Conservation (phyloP, 2,797 vertebrate genomes). For the Typhlichthys eigenmanni region DNA sequence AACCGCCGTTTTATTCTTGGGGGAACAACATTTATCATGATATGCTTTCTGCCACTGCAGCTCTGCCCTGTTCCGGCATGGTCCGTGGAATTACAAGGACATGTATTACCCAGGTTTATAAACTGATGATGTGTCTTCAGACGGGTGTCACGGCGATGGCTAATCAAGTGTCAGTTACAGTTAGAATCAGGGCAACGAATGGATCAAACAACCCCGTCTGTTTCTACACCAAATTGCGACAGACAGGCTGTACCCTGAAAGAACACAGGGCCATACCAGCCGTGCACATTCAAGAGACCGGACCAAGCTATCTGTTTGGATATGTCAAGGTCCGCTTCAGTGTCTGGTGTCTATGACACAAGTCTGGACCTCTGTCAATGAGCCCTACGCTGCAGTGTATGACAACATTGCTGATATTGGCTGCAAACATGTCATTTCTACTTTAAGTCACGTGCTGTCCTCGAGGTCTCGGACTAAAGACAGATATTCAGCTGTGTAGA, state of each 20-base stretch:
- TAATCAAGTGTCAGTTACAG: constrained; percentile 25
- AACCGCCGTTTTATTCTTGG: constrained; percentile 48
- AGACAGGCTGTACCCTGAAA: constrained; percentile 32
- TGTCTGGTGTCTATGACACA: constrained; percentile 23
- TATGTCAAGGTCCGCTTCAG: constrained; percentile 37
- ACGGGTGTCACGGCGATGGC: constrained; percentile 22
- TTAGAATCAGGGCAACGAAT: constrained; percentile 16
- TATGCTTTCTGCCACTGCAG: constrained; percentile 39
- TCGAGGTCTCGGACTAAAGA: constrained; percentile 33
- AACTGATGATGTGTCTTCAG: constrained; percentile 28
- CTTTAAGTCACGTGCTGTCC: constrained; percentile 37
- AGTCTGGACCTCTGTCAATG: constrained; percentile 37
- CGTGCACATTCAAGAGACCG: constrained; percentile 27
- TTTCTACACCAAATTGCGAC: constrained; percentile 24
- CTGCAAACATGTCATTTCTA: constrained; percentile 35
- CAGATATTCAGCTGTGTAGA: constrained; percentile 47
- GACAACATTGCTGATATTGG: constrained; percentile 36
- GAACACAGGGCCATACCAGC: constrained; percentile 30
- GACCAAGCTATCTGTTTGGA: constrained; percentile 30
- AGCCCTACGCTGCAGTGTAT: constrained; percentile 24
- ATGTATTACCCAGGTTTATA: constrained; percentile 35
- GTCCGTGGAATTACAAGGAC: constrained; percentile 22
- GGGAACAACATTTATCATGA: constrained; percentile 47
- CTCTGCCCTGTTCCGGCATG: constrained; percentile 6
- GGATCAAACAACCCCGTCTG: constrained; percentile 5